Evolutionary conservation across 2,888 invertebrate genomes (phyloP).

Genomic region (Lordiphosa andalusiaca): DNA sequence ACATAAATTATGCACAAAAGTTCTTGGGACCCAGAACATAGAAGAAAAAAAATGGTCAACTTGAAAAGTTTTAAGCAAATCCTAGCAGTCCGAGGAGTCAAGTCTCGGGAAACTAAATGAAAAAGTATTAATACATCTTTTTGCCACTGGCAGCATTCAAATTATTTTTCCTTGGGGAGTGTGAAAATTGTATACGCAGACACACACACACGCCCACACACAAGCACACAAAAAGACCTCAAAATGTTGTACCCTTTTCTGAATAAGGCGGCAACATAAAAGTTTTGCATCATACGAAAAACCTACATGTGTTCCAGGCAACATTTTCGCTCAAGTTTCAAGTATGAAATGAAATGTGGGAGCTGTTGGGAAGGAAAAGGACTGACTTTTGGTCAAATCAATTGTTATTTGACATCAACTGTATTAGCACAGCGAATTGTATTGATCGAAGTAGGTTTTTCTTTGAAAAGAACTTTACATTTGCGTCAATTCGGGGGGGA

Average conservation of each 20-base stretch:
- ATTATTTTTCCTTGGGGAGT: constrained; percentile 62
- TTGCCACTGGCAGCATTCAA: constrained; percentile 39
- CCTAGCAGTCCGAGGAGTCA: no score
- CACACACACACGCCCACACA: constrained; percentile 17
- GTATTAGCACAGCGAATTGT: no score
- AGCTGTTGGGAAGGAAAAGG: no score
- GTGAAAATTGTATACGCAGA: constrained; percentile 37
- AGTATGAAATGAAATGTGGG: no score
- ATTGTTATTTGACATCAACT: no score
- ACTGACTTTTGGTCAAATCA: no score
- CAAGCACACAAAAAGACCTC: constrained; percentile 42
- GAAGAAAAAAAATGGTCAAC: constrained; percentile 47
- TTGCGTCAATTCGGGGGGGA: no score
- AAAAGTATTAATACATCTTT: constrained; percentile 66
- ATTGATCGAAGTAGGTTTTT: no score
- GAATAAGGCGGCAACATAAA: constrained; percentile 43
- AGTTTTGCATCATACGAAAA: constrained; percentile 40
- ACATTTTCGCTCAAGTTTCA: constrained; percentile 14
- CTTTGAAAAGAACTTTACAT: no score
- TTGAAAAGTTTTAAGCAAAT: constrained; percentile 45
- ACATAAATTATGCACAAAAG: constrained; percentile 63
- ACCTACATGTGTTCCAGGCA: constrained; percentile 40
- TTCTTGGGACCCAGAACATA: constrained; percentile 19
- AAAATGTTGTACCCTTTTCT: constrained; percentile 52
- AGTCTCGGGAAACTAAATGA: constrained; percentile 55